Base-by-base conservation (phyloP, 2,797 vertebrate genomes). In the Acomys russatus region DNA sequence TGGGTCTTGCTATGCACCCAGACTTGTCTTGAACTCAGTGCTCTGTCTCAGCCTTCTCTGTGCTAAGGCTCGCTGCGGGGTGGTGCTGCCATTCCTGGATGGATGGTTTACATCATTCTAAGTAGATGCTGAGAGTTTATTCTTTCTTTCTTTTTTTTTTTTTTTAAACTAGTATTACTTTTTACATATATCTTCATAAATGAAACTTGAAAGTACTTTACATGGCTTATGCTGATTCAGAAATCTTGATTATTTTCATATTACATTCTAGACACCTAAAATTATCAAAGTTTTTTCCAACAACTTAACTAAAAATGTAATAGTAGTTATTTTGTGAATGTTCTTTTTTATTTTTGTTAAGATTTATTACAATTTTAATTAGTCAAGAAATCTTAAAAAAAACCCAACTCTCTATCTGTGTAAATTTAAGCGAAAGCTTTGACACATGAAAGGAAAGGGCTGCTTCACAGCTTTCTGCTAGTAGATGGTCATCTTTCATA, bases 271-370 rank as follows among this genome's bases (percentile, higher is more conserved):
- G 56, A 35, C 85, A 85, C n/a, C 88, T 94, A 44, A 96, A 51
- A 92, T 94, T 49, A 83, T 80, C 38, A 96, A 25, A 85, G 51
- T 71, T 93, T 86, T 79, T 85, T 54, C 12, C 68, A 94, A 9
- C 83, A 94, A 11, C 51, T 96, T 91, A 14, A 49, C 87, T 95
- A 54, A 91, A 97, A 90, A 51, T 95, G 68, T 14, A 94, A 25
- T 84, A n/a, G 86, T 96, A 78, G 8, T 9, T 92, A 95, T 78
- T 91, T 92, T 94, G 15, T 95, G 76, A 96, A 84, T 91, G 79
- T 6, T 20, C 20, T 88, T 71, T 38, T 82, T 82, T 56, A 0
- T 51, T 0, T 93, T 90, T 28, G 10, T 92, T 92, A 92, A 96
- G 56, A 63, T 70, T 94, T 91, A 63, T 71, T 92, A 61, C 28